phyloP scores from a whole-genome alignment of 2,888 invertebrate genomes.

The Stramonita haemastoma region DNA sequence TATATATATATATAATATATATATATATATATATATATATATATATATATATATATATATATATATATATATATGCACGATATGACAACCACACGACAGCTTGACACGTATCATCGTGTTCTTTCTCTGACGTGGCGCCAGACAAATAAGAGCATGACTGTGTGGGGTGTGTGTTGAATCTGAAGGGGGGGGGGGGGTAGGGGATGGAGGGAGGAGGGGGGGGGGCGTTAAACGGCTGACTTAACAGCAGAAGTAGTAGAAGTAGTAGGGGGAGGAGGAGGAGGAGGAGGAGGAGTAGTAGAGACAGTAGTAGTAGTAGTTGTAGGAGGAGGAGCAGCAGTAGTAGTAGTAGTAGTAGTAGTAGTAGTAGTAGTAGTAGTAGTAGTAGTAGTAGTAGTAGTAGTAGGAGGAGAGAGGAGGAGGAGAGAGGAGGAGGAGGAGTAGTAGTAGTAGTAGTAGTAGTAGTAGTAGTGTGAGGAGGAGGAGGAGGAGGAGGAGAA shows the following conservation, averaged over 20 bases:
- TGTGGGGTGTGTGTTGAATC: background rate
- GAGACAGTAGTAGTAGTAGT: background rate
- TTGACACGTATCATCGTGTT: background rate
- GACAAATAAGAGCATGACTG: too few species aligned
- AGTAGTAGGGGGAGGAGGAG: background rate
- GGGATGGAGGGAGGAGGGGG: background rate
- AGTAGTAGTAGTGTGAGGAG: background rate
- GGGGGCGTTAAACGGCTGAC: too few species aligned
- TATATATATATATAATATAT: too few species aligned
- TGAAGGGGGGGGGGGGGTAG: background rate
- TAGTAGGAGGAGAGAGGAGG: too few species aligned
- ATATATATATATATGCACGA: too few species aligned
- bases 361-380: background rate
- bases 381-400: background rate
- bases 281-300: background rate
- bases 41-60: too few species aligned
- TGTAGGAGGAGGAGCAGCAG: background rate
- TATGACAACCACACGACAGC: background rate
- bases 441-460: background rate
- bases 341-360: background rate
- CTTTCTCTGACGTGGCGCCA: too few species aligned
- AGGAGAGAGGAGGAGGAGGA: background rate
- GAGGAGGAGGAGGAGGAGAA: background rate
- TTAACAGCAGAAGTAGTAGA: background rate
- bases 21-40: too few species aligned